A percentile compares a stretch with the other conserved stretches of the same genome.
phyloP scores from a whole-genome alignment of 2,888 invertebrate species.

The Trachelus stipa region DNA sequence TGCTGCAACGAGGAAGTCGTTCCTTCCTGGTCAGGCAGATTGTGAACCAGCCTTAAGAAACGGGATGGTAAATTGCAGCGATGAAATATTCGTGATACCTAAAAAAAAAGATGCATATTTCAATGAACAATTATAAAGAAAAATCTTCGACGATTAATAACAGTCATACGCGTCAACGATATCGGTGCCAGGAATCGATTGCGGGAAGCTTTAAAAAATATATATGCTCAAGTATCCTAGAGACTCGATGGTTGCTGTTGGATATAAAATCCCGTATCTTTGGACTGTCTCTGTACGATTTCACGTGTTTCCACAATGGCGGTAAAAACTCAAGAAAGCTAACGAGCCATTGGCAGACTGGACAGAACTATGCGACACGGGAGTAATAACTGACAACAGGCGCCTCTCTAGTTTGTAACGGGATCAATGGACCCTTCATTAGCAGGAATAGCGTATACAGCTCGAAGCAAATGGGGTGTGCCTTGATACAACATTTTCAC shows the following conservation, averaged over 20 bases:
- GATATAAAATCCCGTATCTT: not conserved
- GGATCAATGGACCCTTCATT: not conserved
- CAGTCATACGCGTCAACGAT: not conserved
- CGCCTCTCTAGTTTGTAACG: not conserved
- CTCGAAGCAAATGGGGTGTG: not conserved
- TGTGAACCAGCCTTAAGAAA: not conserved
- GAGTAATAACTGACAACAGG: not conserved
- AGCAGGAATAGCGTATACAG: not conserved
- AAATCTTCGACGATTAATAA: not conserved
- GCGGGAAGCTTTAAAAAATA: not conserved
- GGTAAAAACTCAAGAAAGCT: not conserved
- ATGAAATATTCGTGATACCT: not conserved
- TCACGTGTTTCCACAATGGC: not conserved
- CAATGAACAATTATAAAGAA: not conserved
- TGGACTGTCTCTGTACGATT: not conserved
- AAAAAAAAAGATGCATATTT: not conserved
- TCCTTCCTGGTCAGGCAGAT: not conserved
- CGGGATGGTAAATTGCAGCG: not conserved
- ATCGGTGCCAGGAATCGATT: not conserved
- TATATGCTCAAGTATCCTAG: not conserved
- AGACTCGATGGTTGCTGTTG: not conserved
- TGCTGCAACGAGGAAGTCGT: not conserved
- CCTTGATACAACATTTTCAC: not conserved
- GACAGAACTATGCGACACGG: not conserved
- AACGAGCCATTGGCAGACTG: not conserved